A percentile compares a stretch with the other conserved stretches of the same genome.
Evolutionary conservation across 2,888 invertebrate genomes (phyloP).

Genomic region (Trissolcus japonicus): DNA sequence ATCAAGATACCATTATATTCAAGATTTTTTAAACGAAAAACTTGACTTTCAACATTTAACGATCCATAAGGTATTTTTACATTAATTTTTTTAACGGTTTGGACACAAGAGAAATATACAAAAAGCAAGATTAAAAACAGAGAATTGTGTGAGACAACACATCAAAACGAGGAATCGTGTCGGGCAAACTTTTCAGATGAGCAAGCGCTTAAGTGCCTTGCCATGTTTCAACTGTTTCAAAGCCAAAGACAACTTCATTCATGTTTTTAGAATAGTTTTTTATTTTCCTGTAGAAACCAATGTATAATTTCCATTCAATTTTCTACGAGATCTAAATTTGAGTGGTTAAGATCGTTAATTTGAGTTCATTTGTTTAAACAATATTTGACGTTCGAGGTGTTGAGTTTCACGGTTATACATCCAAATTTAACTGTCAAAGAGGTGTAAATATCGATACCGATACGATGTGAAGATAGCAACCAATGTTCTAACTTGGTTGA

Average conservation of each 20-base stretch:
- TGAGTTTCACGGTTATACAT: too few species aligned
- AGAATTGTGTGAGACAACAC: slow-evolving; percentile 34
- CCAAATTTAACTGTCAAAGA: not conserved
- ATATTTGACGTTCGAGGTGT: too few species aligned
- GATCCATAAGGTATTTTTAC: too few species aligned
- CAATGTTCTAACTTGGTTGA: slow-evolving; percentile 56
- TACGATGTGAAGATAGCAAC: slow-evolving; percentile 54
- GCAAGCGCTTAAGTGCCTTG: slow-evolving; percentile 74
- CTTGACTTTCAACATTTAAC: too few species aligned
- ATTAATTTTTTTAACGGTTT: too few species aligned
- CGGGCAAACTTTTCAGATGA: slow-evolving; percentile 71
- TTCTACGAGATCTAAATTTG: too few species aligned
- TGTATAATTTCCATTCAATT: not conserved
- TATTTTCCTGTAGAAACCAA: not conserved
- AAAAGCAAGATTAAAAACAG: too few species aligned
- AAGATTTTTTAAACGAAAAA: too few species aligned
- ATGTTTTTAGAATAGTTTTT: slow-evolving; percentile 8
- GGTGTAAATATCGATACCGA: slow-evolving; percentile 52
- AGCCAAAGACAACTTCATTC: slow-evolving; percentile 10
- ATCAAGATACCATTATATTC: too few species aligned
- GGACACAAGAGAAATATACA: too few species aligned
- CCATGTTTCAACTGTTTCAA: slow-evolving; percentile 64
- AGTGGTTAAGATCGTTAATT: too few species aligned
- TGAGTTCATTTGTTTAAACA: too few species aligned
- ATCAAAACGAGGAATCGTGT: slow-evolving; percentile 63